Conservation (phyloP, 2,113 vertebrate species). For the Hypanus sabinus region DNA sequence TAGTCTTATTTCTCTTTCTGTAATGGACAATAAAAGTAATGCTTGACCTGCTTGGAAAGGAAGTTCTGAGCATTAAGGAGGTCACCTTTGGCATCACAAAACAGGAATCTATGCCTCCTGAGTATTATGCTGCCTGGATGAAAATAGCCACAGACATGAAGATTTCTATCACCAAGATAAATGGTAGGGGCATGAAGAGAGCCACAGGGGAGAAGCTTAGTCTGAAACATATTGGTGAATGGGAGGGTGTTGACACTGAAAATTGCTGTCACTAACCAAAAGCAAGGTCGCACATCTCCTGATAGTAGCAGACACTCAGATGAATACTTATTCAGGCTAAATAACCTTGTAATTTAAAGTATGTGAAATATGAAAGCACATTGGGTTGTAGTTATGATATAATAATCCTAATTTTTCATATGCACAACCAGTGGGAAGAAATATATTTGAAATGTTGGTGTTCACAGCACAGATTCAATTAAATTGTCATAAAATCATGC, state of each 20-base stretch:
- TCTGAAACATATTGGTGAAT: not conserved
- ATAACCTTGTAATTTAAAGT: not conserved
- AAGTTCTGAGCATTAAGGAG: not conserved
- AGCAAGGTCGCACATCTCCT: not conserved
- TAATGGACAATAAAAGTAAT: not conserved
- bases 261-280: not conserved
- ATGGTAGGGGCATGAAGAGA: not conserved
- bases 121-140: not conserved
- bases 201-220: not conserved
- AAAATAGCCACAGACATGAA: not conserved
- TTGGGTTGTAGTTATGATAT: not conserved
- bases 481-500: not conserved
- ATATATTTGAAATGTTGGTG: not conserved
- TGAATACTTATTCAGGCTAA: not conserved
- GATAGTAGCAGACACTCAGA: not conserved
- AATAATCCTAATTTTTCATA: not conserved
- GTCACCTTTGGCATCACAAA: not conserved
- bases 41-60: not conserved
- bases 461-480: not conserved
- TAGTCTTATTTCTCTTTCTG: not conserved
- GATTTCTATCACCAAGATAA: conserved; percentile 3
- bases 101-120: not conserved
- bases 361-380: not conserved
- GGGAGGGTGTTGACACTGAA: not conserved
- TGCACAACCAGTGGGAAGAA: not conserved